phyloP scores from a whole-genome alignment of 2,888 invertebrate species.

The Buathra laborator region DNA sequence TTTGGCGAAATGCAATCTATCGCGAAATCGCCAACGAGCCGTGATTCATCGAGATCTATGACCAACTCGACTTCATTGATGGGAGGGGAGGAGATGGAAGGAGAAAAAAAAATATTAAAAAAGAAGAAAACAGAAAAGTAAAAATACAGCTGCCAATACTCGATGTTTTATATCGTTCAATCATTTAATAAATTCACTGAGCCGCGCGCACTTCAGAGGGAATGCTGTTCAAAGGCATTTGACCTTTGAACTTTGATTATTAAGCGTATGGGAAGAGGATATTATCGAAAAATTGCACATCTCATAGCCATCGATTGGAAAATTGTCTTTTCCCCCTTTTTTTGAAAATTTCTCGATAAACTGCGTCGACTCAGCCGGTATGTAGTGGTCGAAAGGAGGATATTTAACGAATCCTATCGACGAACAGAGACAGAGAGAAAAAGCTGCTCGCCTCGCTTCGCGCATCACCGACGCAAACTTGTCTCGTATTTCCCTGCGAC shows the following conservation, averaged over 20 bases:
- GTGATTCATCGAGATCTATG: constrained; percentile 52
- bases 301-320: constrained; percentile 5
- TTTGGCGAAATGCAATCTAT: constrained; percentile 33
- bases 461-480: not conserved
- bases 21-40: constrained; percentile 57
- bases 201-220: constrained; percentile 43
- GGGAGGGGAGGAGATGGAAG: not conserved
- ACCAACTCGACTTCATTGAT: constrained; percentile 7
- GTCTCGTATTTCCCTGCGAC: constrained; percentile 11
- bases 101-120: constrained; percentile 4
- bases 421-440: not conserved
- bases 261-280: not conserved
- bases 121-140: constrained; percentile 37
- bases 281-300: constrained; percentile 14
- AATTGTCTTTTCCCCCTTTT: not conserved
- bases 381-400: not conserved
- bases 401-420: constrained; percentile 27
- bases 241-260: constrained; percentile 59
- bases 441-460: not conserved
- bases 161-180: constrained; percentile 37
- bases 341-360: constrained; percentile 11
- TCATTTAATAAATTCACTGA: constrained; percentile 55
- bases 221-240: constrained; percentile 26
- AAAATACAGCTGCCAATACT: constrained; percentile 22
- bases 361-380: not conserved